Base-by-base conservation (phyloP, 2,113 vertebrate species). In the Macrotus californicus region DNA sequence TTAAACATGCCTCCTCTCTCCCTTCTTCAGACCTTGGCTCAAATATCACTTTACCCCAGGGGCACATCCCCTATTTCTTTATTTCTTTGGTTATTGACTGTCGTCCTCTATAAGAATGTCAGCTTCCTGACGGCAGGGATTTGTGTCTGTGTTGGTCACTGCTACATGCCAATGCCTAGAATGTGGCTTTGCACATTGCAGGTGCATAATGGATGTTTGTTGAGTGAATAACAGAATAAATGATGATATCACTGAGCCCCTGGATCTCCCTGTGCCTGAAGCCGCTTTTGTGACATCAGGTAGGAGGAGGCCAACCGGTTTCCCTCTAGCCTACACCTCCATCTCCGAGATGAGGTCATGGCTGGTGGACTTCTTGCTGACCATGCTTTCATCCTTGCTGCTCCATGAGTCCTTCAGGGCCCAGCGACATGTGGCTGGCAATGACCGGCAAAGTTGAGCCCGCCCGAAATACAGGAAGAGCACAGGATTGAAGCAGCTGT, bases 401-500 rank as follows among this genome's bases (percentile, higher is more conserved):
- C 54, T 73, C 85, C 59, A 52, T 1, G 92, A 46, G 21, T 91
- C 96, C 14, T 48, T 87, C 77, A 87, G 39, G 26, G 31, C 95
- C 67, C 90, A 91, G 66, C 26, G 82, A 29, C 90, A 96, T 0
- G 95, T 91, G 0, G 95, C 96, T 11, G 82, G 76, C 70, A 97
- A 93, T 0, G 96, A 98, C 22, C 6, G 3, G 15, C 39, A 0
- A 15, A 97, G 18, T 0, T 0, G 69, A 10, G n/a, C 36, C 85
- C 93, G 72, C 19, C 36, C 54, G 0, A 91, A 94, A 66, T 94
- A 75, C 10, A 95, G 50, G 84, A 97, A 99, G 86, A 99, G 98
- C 88, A 99, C 12, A 0, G 99, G 99, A 95, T 99, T 99, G 92
- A 99, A 95, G 96, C 99, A 99, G 43, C 99, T 99, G 98, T 99